Evolutionary conservation across 2,888 invertebrate species (phyloP).

Genomic region (Rhimphoctona megacephalus): DNA sequence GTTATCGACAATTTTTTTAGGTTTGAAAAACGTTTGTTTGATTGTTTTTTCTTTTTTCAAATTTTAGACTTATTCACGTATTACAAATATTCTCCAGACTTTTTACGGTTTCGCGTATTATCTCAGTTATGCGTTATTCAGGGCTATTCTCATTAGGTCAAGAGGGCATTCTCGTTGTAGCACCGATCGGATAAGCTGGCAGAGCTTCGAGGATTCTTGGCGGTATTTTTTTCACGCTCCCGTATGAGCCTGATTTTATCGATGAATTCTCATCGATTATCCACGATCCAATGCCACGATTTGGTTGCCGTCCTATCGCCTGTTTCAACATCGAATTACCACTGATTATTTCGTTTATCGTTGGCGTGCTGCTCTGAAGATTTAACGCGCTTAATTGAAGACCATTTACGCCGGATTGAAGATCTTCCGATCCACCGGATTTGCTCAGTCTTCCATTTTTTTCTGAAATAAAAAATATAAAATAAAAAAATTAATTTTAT

Average conservation of each 20-base stretch:
- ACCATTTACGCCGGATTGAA: slow-evolving; percentile 69
- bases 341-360: slow-evolving; percentile 69
- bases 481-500: neutral
- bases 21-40: no score
- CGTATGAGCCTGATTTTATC: slow-evolving; percentile 52
- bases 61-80: neutral
- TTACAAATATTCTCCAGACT: neutral
- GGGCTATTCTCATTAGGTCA: slow-evolving; percentile 54
- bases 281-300: slow-evolving; percentile 76
- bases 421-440: slow-evolving; percentile 82
- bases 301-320: slow-evolving; percentile 54
- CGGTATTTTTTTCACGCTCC: slow-evolving; percentile 76
- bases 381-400: slow-evolving; percentile 79
- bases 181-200: slow-evolving; percentile 78
- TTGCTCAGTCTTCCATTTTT: slow-evolving; percentile 78
- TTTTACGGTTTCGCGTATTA: neutral
- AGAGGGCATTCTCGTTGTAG: slow-evolving; percentile 66
- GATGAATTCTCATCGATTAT: slow-evolving; percentile 72
- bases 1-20: no score
- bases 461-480: slow-evolving; percentile 70
- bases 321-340: slow-evolving; percentile 69
- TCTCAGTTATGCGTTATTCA: neutral
- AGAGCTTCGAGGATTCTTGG: slow-evolving; percentile 82
- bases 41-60: no score
- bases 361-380: slow-evolving; percentile 77